Evolutionary conservation across 2,797 vertebrate genomes (phyloP).

Genomic region (Lagocephalus sceleratus): DNA sequence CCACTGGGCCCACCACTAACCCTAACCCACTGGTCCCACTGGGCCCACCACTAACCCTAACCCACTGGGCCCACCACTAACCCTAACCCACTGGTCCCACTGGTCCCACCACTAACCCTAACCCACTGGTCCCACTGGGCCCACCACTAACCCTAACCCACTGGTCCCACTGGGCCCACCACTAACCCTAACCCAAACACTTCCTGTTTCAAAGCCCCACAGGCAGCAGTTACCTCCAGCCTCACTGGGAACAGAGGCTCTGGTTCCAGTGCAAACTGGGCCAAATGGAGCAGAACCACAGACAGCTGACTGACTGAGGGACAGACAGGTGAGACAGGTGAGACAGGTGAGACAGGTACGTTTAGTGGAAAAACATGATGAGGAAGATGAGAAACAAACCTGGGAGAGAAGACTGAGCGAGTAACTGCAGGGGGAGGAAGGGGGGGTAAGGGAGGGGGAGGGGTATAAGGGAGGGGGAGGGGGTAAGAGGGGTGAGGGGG

Average conservation of each 20-base stretch:
- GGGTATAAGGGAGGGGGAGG: too few relatives aligned
- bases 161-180: neutral
- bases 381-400: slow-evolving; percentile 25
- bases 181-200: neutral
- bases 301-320: slow-evolving; percentile 44
- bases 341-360: neutral
- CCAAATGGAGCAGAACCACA: slow-evolving; percentile 49
- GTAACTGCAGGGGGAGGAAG: slow-evolving; percentile 16
- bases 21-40: too few relatives aligned
- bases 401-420: slow-evolving; percentile 41
- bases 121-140: neutral
- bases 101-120: neutral
- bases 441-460: too few relatives aligned
- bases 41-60: neutral
- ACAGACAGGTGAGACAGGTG: slow-evolving; percentile 6
- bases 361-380: neutral
- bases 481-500: too few relatives aligned
- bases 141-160: neutral
- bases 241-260: slow-evolving; percentile 37
- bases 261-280: slow-evolving; percentile 27
- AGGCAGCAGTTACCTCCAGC: slow-evolving; percentile 51
- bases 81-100: neutral
- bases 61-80: too few relatives aligned
- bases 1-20: neutral
- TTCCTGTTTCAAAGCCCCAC: neutral